These are phyloP conservation scores for Eidolon dupreanum DNA, from an alignment of 2,797 vertebrate species.

Conservation along the genomic window DNA sequence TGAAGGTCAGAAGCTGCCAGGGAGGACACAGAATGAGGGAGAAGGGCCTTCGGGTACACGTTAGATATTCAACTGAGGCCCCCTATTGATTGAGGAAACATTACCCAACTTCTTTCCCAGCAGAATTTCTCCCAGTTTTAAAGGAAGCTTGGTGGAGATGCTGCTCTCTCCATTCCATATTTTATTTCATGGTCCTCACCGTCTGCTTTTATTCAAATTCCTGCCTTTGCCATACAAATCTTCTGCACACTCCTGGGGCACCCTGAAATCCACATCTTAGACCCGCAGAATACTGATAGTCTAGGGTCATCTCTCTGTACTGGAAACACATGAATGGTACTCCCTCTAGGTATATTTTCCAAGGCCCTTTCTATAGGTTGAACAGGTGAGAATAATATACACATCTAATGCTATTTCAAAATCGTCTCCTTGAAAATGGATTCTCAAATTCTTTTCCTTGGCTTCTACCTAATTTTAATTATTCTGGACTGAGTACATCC, in stretches of 20 bases:
- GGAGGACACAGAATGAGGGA: background rate
- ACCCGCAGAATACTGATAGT: background rate
- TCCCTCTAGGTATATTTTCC: background rate
- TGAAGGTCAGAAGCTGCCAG: background rate
- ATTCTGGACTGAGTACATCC: background rate
- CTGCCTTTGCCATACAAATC: background rate
- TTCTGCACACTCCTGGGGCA: background rate
- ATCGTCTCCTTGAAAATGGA: background rate
- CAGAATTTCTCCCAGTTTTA: background rate
- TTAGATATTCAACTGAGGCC: background rate
- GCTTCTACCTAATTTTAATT: background rate
- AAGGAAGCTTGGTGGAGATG: background rate
- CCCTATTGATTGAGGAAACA: constrained; percentile 1
- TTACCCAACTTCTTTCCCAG: background rate
- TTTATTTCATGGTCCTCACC: background rate
- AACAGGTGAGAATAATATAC: background rate
- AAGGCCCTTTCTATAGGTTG: background rate
- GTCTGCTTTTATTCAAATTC: background rate
- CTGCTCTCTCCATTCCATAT: background rate
- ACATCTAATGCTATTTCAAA: background rate
- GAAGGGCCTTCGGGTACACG: background rate
- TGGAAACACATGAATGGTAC: background rate
- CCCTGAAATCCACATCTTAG: background rate
- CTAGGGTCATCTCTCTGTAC: background rate
- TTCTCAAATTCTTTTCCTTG: constrained; percentile 15